A percentile compares a stretch with the other conserved stretches of the same genome.
Evolutionary conservation across 2,888 invertebrate genomes (phyloP).

Genomic region (Amphipoea oculea): DNA sequence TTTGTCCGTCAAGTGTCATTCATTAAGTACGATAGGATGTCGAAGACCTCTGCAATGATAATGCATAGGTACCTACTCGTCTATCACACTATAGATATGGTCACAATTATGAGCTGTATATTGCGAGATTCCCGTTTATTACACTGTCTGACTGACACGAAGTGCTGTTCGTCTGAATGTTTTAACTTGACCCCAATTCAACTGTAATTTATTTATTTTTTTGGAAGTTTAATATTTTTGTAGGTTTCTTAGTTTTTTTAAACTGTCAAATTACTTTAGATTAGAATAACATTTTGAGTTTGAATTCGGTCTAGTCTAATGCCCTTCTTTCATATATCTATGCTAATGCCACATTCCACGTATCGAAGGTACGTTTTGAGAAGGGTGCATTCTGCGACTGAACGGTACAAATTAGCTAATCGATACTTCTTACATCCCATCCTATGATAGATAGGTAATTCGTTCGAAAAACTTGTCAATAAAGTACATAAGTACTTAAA

Average conservation of each 20-base stretch:
- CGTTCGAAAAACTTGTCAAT: too few relatives aligned
- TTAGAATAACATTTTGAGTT: neutral
- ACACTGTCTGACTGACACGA: constrained; percentile 49
- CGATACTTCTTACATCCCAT: neutral
- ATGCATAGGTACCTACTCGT: constrained; percentile 50
- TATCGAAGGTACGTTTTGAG: neutral
- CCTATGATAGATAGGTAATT: neutral
- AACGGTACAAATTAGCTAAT: neutral
- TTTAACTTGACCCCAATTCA: constrained; percentile 50
- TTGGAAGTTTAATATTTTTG: neutral
- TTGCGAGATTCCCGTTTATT: constrained; percentile 40
- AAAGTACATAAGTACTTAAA: too few relatives aligned
- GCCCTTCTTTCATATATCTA: too few relatives aligned
- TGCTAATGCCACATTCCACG: too few relatives aligned
- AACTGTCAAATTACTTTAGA: neutral
- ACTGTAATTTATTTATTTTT: neutral
- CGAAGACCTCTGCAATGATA: constrained; percentile 62
- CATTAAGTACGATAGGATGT: constrained; percentile 50
- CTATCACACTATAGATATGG: constrained; percentile 51
- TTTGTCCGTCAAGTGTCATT: constrained; percentile 63
- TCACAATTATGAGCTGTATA: constrained; percentile 46
- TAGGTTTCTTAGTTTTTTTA: neutral
- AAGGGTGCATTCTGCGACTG: too few relatives aligned
- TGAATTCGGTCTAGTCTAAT: too few relatives aligned
- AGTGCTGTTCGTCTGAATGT: constrained; percentile 26